Conservation (phyloP, 1,140 invertebrate species). For the Ooceraea biroi region DNA sequence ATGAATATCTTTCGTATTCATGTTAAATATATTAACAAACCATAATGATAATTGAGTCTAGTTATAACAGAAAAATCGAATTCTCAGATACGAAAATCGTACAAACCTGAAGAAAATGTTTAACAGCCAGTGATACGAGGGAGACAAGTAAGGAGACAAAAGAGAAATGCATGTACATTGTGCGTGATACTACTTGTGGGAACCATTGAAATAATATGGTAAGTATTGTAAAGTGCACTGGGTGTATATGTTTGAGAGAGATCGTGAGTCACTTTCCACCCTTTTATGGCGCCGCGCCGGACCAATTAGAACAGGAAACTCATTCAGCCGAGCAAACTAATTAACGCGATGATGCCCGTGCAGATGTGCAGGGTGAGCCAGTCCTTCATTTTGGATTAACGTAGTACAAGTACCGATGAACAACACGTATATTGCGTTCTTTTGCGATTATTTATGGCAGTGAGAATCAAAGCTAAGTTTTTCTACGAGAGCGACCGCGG, state of each 20-base stretch:
- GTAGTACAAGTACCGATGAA: slow-evolving; percentile 45
- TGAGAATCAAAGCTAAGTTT: slow-evolving; percentile 56
- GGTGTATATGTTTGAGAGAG: slow-evolving; percentile 9
- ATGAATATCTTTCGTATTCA: not conserved
- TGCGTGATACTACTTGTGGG: not conserved
- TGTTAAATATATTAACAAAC: not conserved
- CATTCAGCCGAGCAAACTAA: slow-evolving; percentile 70
- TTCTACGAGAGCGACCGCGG: slow-evolving; percentile 1
- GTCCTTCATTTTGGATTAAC: slow-evolving; percentile 4
- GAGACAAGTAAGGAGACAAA: slow-evolving; percentile 39
- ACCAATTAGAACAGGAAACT: slow-evolving; percentile 73
- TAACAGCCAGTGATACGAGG: slow-evolving; percentile 1
- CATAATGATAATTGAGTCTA: slow-evolving; percentile 8
- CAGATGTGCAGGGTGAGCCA: not conserved
- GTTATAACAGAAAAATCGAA: slow-evolving; percentile 4
- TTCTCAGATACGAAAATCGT: not conserved
- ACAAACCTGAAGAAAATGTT: not conserved
- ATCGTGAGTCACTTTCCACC: slow-evolving; percentile 55
- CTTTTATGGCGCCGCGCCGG: slow-evolving; percentile 65
- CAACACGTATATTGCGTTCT: slow-evolving; percentile 4
- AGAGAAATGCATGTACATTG: slow-evolving; percentile 63
- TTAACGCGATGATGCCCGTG: slow-evolving; percentile 57
- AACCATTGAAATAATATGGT: not conserved
- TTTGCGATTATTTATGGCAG: slow-evolving; percentile 30
- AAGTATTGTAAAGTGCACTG: not conserved